phyloP scores from a whole-genome alignment of 2,797 vertebrate genomes.

The Graptemys geographica region DNA sequence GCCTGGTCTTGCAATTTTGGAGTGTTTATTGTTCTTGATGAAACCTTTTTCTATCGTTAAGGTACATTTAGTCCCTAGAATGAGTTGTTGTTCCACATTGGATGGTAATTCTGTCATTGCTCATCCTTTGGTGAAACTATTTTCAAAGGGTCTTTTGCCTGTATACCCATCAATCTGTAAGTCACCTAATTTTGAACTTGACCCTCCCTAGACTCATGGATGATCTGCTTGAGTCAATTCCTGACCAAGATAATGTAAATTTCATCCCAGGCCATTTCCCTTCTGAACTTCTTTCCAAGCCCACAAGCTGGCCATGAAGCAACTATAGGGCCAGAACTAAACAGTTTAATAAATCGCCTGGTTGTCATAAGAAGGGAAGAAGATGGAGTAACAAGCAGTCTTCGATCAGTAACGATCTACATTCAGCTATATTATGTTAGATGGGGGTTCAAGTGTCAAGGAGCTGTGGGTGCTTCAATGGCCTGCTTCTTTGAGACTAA shows the following conservation, averaged over 20 bases:
- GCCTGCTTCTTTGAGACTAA: fast-evolving
- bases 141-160: not conserved
- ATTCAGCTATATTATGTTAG: no score
- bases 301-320: fast-evolving
- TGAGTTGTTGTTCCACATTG: not conserved
- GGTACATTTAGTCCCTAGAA: not conserved
- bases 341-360: fast-evolving
- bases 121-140: not conserved
- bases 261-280: not conserved
- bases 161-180: not conserved
- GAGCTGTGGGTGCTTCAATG: not conserved
- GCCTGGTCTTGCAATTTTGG: not conserved
- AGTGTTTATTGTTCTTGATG: not conserved
- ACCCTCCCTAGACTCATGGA: not conserved
- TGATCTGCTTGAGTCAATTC: not conserved
- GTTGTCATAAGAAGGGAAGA: not conserved
- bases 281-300: not conserved
- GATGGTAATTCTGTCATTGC: not conserved
- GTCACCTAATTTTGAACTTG: not conserved
- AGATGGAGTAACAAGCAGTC: not conserved
- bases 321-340: not conserved
- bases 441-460: fast-evolving
- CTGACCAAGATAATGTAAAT: not conserved
- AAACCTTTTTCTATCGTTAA: not conserved
- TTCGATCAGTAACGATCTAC: not conserved